phyloP scores from a whole-genome alignment of 2,113 vertebrate genomes.

The Notothenia coriiceps region DNA sequence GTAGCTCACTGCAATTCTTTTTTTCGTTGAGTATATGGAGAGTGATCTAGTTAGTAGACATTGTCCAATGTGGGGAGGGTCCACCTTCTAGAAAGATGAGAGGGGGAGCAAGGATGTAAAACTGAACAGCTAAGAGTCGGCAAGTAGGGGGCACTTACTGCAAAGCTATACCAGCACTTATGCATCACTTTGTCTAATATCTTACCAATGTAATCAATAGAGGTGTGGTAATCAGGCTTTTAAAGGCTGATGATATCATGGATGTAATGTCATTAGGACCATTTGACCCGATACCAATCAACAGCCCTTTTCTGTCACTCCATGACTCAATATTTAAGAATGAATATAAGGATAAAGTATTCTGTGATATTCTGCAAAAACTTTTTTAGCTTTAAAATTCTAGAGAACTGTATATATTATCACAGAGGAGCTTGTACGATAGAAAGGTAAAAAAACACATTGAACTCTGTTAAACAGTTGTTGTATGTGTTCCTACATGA shows the following conservation, averaged over 20 bases:
- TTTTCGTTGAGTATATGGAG: not conserved
- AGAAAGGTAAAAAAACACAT: not conserved
- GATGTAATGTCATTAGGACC: conserved; percentile 33
- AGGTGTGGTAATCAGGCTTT: conserved; percentile 22
- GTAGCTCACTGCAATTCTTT: conserved; percentile 3
- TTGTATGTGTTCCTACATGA: not conserved
- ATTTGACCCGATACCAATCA: conserved; percentile 12
- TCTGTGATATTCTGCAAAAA: too few species aligned
- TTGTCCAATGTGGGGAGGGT: conserved; percentile 20
- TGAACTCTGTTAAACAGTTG: not conserved
- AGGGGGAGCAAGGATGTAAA: not conserved
- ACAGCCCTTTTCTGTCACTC: conserved; percentile 5
- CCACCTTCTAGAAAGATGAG: conserved; percentile 23
- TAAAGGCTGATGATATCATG: conserved; percentile 40
- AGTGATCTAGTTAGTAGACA: conserved; percentile 13
- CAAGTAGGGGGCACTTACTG: conserved; percentile 7
- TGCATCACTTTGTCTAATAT: conserved; percentile 23
- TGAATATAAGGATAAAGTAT: too few species aligned
- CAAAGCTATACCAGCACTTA: not conserved
- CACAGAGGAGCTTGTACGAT: not conserved
- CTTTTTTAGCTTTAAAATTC: not conserved
- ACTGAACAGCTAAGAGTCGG: not conserved
- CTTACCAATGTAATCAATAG: conserved; percentile 33
- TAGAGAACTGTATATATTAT: not conserved
- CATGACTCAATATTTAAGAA: not conserved